Evolutionary conservation across 2,113 vertebrate genomes (phyloP).

Genomic region (Onychostoma macrolepis): DNA sequence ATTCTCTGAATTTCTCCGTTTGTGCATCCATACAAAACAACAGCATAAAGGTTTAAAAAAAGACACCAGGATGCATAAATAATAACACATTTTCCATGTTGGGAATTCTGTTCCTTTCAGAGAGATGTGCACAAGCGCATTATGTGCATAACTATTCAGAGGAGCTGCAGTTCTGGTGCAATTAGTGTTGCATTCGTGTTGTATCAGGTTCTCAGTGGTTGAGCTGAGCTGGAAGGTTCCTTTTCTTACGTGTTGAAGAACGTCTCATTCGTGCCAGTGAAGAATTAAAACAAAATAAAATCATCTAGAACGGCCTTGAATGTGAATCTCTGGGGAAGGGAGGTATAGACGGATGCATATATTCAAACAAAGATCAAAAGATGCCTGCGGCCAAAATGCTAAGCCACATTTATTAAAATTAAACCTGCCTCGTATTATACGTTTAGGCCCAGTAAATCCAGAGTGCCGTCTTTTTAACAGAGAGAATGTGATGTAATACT

Average conservation of each 20-base stretch:
- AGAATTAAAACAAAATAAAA: not conserved
- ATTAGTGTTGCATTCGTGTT: not conserved
- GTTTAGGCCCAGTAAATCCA: slow-evolving; percentile 67
- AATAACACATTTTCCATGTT: not conserved
- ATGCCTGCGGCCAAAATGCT: slow-evolving; percentile 47
- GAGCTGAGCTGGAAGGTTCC: not conserved
- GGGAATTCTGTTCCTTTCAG: not conserved
- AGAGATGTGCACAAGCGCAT: not conserved
- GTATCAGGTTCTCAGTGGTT: slow-evolving; percentile 5
- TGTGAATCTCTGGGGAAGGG: slow-evolving; percentile 17
- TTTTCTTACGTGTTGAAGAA: not conserved
- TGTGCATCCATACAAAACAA: not conserved
- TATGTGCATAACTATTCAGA: not conserved
- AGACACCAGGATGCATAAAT: not conserved
- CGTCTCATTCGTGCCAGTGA: slow-evolving; percentile 8
- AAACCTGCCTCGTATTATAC: slow-evolving; percentile 74
- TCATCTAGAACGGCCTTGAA: not conserved
- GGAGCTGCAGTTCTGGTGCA: not conserved
- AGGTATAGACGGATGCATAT: slow-evolving; percentile 48
- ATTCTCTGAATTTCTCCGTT: not conserved
- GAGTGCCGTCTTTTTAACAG: slow-evolving; percentile 59
- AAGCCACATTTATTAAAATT: slow-evolving; percentile 65
- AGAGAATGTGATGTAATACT: slow-evolving; percentile 69
- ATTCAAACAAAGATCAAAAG: slow-evolving; percentile 67
- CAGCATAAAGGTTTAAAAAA: not conserved